Base-by-base conservation (phyloP, 2,888 invertebrate genomes). In the Amiota communis region DNA sequence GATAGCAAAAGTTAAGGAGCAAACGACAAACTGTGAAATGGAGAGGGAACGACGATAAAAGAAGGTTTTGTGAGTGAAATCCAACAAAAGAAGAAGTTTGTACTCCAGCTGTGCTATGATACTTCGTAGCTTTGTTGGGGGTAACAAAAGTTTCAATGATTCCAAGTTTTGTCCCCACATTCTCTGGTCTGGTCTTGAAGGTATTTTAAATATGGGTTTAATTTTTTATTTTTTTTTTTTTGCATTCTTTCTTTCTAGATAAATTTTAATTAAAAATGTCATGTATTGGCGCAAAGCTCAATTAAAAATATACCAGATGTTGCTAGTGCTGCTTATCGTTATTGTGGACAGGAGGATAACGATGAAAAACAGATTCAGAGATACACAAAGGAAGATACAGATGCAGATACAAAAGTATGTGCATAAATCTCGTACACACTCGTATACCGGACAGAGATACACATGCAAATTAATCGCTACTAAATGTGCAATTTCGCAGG, bases 401-500 rank as follows among this genome's bases (percentile, higher is more conserved):
- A 36, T 36, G 36, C 6, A 36, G 36, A 36, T 36, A 3, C 59
- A 59, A 59, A 11, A 20, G 17, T 20, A 20, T 20, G 20, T 17
- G 59, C 59, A 59, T 59, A 59, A 59, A 59, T 59, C 17, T 59
- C 36, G 3, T 36, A 36, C 36, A 4, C 17, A 17, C 17, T 59
- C 53, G 53, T 4, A n/a, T 12, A 51, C 10, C 53, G 53, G 53
- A n/a, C 17, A 59, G 11, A 17, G 23, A 59, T 59, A 48, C 65
- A 65, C 15, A 65, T 65, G 65, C 65, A 65, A 65, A 65, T 65
- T 65, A 65, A 65, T 17, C 65, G 65, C 48, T 13, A 65, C 65
- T 65, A 65, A 65, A 48, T 59, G 20, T 59, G 59, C 59, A 59
- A 59, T 59, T 17, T 59, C 59, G 23, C 23, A n/a, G 59, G 23